These are phyloP conservation scores for Acanthaster planci DNA, from an alignment of 35 echinoderm and acorn worm genomes.

Conservation along the genomic window DNA sequence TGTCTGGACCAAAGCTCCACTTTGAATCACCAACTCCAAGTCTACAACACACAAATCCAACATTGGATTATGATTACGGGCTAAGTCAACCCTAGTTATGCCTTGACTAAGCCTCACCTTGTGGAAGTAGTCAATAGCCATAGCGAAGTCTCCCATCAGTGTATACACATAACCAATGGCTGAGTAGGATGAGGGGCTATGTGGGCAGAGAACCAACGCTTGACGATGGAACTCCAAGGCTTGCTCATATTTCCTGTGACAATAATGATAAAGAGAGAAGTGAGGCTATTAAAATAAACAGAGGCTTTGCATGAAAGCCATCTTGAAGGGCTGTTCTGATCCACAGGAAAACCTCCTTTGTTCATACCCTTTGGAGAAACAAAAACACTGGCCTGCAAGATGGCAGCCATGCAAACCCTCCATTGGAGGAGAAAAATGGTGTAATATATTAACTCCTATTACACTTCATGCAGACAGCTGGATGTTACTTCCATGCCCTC, in stretches of 20 bases:
- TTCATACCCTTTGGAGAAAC: too few species aligned
- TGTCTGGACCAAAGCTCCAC: too few species aligned
- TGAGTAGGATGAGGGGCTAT: conserved; percentile 79
- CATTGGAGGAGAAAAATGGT: background rate
- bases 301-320: too few species aligned
- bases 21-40: too few species aligned
- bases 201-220: conserved; percentile 73
- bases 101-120: conserved; percentile 53
- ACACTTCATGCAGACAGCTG: background rate
- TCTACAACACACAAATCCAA: too few species aligned
- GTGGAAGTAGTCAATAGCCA: conserved; percentile 93
- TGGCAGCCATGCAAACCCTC: too few species aligned
- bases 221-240: conserved; percentile 82
- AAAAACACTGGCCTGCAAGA: too few species aligned
- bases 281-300: too few species aligned
- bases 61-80: too few species aligned
- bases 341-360: too few species aligned
- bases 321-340: too few species aligned
- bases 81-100: too few species aligned
- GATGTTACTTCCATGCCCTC: background rate
- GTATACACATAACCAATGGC: conserved; percentile 85
- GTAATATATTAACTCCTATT: background rate
- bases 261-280: background rate
- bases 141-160: conserved; percentile 70
- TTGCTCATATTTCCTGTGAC: conserved; percentile 80